phyloP scores from a whole-genome alignment of 2,113 vertebrate genomes.

The Bombycilla garrulus region DNA sequence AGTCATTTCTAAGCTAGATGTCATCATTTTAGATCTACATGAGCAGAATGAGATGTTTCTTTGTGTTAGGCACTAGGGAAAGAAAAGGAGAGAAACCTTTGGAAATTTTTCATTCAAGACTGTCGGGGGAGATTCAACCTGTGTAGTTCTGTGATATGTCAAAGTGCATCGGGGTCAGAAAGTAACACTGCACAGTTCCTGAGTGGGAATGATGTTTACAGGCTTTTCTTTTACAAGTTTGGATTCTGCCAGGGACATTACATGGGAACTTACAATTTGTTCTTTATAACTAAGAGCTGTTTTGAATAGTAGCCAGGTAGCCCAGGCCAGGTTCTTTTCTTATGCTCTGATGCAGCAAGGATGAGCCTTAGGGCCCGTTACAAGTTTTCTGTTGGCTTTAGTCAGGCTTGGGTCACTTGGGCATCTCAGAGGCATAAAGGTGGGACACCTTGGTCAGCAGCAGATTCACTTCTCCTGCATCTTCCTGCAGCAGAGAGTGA shows the following conservation, averaged over 20 bases:
- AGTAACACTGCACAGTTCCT: conserved; percentile 11
- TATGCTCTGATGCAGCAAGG: background rate
- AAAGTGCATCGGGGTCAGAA: background rate
- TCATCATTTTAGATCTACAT: background rate
- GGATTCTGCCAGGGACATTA: conserved; percentile 53
- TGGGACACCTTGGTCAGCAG: background rate
- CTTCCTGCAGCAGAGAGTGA: background rate
- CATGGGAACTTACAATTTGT: conserved; percentile 61
- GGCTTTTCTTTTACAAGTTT: conserved; percentile 49
- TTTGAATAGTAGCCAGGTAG: conserved; percentile 48
- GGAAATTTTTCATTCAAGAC: background rate
- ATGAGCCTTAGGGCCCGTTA: rapidly evolving
- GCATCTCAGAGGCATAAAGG: background rate
- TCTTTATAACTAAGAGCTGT: conserved; percentile 36
- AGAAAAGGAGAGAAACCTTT: conserved; percentile 6
- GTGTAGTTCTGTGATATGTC: background rate
- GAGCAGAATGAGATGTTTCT: background rate
- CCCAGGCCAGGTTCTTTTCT: conserved; percentile 33
- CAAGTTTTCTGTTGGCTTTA: background rate
- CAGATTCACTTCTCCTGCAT: background rate
- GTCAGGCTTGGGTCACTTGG: background rate
- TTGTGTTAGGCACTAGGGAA: background rate
- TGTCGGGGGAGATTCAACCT: background rate
- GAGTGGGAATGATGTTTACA: conserved; percentile 49
- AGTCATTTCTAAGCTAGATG: background rate